Conservation (phyloP, 2,888 invertebrate species). For the Conistra vaccinii region DNA sequence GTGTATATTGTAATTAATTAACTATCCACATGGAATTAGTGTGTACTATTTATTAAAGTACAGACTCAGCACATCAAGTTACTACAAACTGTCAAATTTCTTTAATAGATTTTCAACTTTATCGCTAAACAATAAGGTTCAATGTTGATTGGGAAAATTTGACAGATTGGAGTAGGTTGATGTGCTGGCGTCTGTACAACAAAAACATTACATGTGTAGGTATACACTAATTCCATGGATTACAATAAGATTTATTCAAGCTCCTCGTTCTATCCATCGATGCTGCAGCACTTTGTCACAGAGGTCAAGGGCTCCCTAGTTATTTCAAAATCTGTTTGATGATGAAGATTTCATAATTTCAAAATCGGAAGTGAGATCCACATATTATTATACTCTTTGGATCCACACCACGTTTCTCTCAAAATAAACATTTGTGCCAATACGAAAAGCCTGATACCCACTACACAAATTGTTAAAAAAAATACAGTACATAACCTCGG, state of each 20-base stretch:
- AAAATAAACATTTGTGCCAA: neutral
- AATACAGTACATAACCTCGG: constrained; percentile 38
- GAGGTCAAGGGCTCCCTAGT: too few relatives aligned
- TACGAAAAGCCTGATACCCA: constrained; percentile 22
- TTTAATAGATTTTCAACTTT: too few relatives aligned
- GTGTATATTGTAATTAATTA: neutral
- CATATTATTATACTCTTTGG: too few relatives aligned
- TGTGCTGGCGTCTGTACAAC: neutral
- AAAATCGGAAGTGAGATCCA: neutral
- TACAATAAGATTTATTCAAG: neutral
- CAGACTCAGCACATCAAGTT: too few relatives aligned
- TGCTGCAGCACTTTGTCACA: neutral
- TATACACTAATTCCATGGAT: neutral
- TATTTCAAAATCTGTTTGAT: neutral
- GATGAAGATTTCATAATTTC: neutral
- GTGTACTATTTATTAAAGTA: neutral
- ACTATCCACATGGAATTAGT: neutral
- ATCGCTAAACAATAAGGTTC: too few relatives aligned
- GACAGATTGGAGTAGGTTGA: too few relatives aligned
- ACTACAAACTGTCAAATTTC: too few relatives aligned
- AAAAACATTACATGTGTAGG: neutral
- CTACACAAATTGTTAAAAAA: constrained; percentile 4
- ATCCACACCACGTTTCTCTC: neutral
- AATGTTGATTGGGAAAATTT: too few relatives aligned
- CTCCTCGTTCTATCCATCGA: neutral